A percentile compares a stretch with the other conserved stretches of the same genome.
These are phyloP conservation scores for Chalcis sispes DNA, from an alignment of 2,888 invertebrate species.

Conservation along the genomic window DNA sequence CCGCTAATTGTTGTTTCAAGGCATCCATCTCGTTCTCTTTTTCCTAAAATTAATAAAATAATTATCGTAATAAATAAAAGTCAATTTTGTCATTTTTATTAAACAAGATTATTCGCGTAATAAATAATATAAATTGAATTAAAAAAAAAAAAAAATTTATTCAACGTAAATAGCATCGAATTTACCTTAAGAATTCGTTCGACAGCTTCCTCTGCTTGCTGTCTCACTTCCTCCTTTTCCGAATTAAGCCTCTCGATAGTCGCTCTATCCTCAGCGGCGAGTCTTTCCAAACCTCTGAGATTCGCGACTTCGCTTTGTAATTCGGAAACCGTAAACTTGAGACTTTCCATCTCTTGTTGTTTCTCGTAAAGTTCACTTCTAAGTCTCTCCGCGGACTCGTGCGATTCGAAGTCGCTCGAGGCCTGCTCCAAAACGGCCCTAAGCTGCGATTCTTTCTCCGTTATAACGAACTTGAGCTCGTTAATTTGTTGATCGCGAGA, in stretches of 20 bases:
- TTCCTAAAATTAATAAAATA: constrained; percentile 45
- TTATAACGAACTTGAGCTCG: constrained; percentile 64
- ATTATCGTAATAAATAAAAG: background rate
- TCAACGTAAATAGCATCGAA: background rate
- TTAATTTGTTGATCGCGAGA: constrained; percentile 66
- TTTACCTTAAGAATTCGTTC: constrained; percentile 44
- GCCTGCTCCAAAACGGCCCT: constrained; percentile 63
- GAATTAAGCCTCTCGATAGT: constrained; percentile 60
- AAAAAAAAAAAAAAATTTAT: no score
- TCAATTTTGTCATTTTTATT: background rate
- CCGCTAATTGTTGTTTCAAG: constrained; percentile 55
- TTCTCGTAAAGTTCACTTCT: constrained; percentile 64
- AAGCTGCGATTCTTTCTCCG: constrained; percentile 66
- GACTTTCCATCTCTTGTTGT: constrained; percentile 64
- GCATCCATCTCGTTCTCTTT: constrained; percentile 62
- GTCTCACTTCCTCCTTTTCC: constrained; percentile 65
- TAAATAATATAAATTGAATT: no score
- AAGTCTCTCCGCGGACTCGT: constrained; percentile 62
- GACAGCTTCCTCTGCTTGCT: constrained; percentile 62
- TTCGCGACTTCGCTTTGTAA: constrained; percentile 62
- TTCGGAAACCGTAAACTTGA: constrained; percentile 60
- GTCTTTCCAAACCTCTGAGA: constrained; percentile 59
- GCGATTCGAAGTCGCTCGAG: constrained; percentile 63
- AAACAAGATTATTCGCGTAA: no score
- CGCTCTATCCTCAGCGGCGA: constrained; percentile 61